A percentile compares a stretch with the other conserved stretches of the same genome.
Conservation (phyloP, 2,888 invertebrate species). For the Cynaeus angustus region DNA sequence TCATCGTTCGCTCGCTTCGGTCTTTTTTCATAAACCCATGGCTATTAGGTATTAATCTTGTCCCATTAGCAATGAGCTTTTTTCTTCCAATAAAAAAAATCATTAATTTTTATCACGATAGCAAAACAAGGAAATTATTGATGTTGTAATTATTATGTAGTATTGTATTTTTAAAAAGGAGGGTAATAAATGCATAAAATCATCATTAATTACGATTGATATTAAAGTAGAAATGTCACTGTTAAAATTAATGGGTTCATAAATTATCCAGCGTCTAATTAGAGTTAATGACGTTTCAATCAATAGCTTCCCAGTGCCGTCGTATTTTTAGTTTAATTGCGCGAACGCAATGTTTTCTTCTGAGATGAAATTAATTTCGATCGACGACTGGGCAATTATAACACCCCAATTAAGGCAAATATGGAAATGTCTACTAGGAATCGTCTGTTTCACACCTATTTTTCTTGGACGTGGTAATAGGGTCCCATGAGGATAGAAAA, state of each 20-base stretch:
- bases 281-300: constrained; percentile 57
- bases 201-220: constrained; percentile 55
- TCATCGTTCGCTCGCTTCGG: constrained; percentile 23
- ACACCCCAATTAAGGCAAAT: constrained; percentile 44
- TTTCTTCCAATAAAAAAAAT: constrained; percentile 15
- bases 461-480: background rate
- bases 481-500: too few species aligned
- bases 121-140: constrained; percentile 20
- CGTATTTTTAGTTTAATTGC: constrained; percentile 47
- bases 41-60: constrained; percentile 34
- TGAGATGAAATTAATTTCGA: constrained; percentile 43
- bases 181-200: constrained; percentile 53
- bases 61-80: constrained; percentile 19
- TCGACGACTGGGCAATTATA: constrained; percentile 36
- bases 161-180: constrained; percentile 40
- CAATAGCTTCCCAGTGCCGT: constrained; percentile 48
- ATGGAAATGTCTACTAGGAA: constrained; percentile 27
- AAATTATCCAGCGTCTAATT: constrained; percentile 56
- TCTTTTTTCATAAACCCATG: constrained; percentile 43
- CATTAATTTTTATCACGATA: constrained; percentile 22
- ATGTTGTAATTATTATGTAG: constrained; percentile 23
- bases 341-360: constrained; percentile 34
- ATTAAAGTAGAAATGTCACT: constrained; percentile 54
- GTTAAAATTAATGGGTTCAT: constrained; percentile 55
- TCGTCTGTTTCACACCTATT: constrained; percentile 8